phyloP scores from a whole-genome alignment of 2,888 invertebrate species.

The Eristalis pertinax region DNA sequence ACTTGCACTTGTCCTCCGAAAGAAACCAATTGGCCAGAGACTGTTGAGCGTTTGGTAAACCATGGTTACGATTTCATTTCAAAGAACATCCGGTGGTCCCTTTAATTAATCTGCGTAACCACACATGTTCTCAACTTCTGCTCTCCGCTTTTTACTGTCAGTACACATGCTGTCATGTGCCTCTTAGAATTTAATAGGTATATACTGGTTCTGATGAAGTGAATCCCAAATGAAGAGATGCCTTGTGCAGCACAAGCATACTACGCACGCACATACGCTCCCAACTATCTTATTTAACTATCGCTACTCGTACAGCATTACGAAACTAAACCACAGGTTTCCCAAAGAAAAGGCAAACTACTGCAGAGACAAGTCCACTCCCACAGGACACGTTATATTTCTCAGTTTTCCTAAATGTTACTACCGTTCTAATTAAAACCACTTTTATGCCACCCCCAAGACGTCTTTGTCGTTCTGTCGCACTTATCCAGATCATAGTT shows the following conservation, averaged over 20 bases:
- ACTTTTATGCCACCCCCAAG: not conserved
- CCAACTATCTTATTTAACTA: not conserved
- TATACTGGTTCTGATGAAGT: not conserved
- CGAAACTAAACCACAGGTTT: not conserved
- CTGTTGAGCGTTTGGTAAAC: too few relatives aligned
- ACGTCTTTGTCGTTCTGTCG: not conserved
- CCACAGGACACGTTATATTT: not conserved
- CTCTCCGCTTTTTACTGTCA: too few relatives aligned
- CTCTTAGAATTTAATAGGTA: not conserved
- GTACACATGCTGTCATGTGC: not conserved
- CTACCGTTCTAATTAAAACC: not conserved
- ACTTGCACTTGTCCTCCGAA: too few relatives aligned
- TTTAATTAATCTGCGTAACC: too few relatives aligned
- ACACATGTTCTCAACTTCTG: too few relatives aligned
- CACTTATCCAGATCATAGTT: not conserved
- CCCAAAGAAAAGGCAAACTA: not conserved
- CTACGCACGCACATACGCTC: not conserved
- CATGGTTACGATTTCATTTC: too few relatives aligned
- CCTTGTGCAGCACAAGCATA: not conserved
- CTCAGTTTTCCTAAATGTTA: not conserved
- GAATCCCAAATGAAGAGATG: not conserved
- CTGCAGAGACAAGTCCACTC: not conserved
- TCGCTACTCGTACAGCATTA: not conserved
- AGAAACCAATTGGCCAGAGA: too few relatives aligned
- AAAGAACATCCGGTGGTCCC: too few relatives aligned